These are phyloP conservation scores for Zaprionus ornatus DNA, from an alignment of 1,140 invertebrate genomes.

Conservation along the genomic window DNA sequence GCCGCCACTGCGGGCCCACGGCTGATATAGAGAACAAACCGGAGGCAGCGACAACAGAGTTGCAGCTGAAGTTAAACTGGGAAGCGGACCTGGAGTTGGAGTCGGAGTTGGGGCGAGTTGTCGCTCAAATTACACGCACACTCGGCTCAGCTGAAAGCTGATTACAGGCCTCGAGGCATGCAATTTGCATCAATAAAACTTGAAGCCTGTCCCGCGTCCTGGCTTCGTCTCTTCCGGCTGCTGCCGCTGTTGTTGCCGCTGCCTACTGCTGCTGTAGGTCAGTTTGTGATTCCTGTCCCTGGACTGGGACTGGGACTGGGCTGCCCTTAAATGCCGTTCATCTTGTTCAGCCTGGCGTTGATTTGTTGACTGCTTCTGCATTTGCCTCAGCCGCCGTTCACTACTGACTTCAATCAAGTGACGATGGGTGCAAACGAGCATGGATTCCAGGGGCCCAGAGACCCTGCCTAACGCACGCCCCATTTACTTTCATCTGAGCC, in stretches of 20 bases:
- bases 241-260: slow-evolving; percentile 41
- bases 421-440: slow-evolving; percentile 71
- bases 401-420: slow-evolving; percentile 66
- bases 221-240: slow-evolving; percentile 10
- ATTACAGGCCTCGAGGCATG: slow-evolving; percentile 72
- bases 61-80: slow-evolving; percentile 4
- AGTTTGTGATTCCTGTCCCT: slow-evolving; percentile 56
- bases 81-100: not conserved
- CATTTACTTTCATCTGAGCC: slow-evolving; percentile 65
- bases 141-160: slow-evolving; percentile 52
- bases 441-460: slow-evolving; percentile 33
- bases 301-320: not conserved
- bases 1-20: not conserved
- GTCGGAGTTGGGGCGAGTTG: slow-evolving; percentile 52
- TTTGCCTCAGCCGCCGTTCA: slow-evolving; percentile 44
- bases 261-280: slow-evolving; percentile 73
- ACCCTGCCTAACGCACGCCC: slow-evolving; percentile 54
- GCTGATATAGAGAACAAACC: slow-evolving; percentile 20
- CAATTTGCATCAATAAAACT: slow-evolving; percentile 81
- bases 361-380: slow-evolving; percentile 79
- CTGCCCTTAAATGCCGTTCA: slow-evolving; percentile 46
- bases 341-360: slow-evolving; percentile 62
- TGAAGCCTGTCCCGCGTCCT: slow-evolving; percentile 17
- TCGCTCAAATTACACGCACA: slow-evolving; percentile 80
- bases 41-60: slow-evolving; percentile 9